phyloP scores from a whole-genome alignment of 2,113 vertebrate genomes.

The Cyanoliseus patagonus region DNA sequence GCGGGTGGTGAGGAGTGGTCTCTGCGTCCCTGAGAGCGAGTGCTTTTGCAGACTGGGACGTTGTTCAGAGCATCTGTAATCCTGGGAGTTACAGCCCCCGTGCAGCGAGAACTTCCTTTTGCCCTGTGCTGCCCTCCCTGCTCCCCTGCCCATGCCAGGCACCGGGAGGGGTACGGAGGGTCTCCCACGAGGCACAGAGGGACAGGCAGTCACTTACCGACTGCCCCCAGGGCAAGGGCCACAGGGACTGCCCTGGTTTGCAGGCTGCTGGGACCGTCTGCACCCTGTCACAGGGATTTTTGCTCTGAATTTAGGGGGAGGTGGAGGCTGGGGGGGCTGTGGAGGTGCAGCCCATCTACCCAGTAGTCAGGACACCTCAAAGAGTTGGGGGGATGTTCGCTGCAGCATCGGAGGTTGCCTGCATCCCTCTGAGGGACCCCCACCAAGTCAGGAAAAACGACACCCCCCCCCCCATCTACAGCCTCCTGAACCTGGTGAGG shows the following conservation, averaged over 20 bases:
- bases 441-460: not conserved
- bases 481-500: not conserved
- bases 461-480: no score
- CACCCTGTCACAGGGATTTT: not conserved
- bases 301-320: not conserved
- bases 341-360: not conserved
- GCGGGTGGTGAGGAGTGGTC: not conserved
- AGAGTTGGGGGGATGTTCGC: fast-evolving
- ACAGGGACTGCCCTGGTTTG: not conserved
- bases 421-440: not conserved
- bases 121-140: fast-evolving
- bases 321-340: fast-evolving
- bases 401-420: not conserved
- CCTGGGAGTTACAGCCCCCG: fast-evolving
- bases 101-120: not conserved
- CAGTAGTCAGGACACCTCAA: not conserved
- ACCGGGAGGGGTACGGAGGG: fast-evolving
- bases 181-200: fast-evolving
- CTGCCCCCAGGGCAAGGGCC: not conserved
- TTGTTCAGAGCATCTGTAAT: not conserved
- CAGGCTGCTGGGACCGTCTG: not conserved
- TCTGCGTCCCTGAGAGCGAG: not conserved
- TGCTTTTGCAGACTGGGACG: not conserved
- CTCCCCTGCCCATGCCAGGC: not conserved
- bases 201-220: fast-evolving